Percentiles rank a stretch among this genome's conserved stretches.
These are phyloP conservation scores for Pantherophis guttatus DNA, from an alignment of 2,113 vertebrate species.

Conservation along the genomic window DNA sequence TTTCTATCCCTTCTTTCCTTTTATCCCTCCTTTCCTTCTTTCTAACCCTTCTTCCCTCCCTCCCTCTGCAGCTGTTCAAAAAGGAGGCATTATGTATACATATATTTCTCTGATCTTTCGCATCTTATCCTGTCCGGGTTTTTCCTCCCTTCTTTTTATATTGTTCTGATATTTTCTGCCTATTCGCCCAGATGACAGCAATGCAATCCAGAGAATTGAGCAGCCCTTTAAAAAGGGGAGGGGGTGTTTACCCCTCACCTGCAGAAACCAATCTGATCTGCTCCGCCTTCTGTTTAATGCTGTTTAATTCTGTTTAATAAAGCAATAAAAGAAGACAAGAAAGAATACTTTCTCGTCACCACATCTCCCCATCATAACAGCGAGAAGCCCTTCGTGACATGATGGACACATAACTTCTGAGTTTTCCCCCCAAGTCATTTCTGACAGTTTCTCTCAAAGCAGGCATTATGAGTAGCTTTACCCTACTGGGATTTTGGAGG, in stretches of 20 bases:
- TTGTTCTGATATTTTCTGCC: neutral
- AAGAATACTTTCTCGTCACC: neutral
- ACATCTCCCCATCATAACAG: neutral
- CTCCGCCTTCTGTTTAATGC: neutral
- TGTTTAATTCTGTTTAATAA: no score
- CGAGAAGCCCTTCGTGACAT: no score
- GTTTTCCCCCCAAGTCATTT: neutral
- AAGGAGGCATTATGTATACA: no score
- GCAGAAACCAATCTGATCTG: neutral
- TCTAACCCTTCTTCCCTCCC: no score
- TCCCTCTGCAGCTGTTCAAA: no score
- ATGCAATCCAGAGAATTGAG: neutral
- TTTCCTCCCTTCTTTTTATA: neutral
- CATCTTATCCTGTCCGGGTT: neutral
- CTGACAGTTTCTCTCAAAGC: neutral
- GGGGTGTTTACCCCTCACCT: neutral
- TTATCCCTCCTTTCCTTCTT: no score
- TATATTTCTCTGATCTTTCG: no score
- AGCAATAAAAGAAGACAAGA: neutral
- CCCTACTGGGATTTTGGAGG: neutral
- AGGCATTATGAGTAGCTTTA: neutral
- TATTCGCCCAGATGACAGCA: neutral
- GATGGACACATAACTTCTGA: neutral
- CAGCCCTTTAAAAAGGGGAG: neutral
- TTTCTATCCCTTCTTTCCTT: no score